Conservation (phyloP, 1,140 invertebrate genomes). For the Drosophila pachea region DNA sequence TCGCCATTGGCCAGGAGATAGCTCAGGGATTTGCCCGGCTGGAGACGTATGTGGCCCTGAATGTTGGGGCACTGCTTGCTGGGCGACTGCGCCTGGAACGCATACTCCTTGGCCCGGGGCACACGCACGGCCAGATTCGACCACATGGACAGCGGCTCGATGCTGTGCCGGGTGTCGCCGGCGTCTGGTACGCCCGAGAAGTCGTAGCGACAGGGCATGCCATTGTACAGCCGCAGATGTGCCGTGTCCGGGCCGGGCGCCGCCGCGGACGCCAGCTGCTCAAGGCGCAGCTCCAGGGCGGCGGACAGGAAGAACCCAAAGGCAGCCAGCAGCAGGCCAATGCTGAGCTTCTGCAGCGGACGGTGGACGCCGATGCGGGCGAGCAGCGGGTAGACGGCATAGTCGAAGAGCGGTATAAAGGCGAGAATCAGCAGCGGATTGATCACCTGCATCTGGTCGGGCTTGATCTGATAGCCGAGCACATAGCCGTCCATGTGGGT, state of each 20-base stretch:
- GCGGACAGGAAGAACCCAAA: conserved; percentile 93
- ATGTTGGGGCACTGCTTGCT: conserved; percentile 44
- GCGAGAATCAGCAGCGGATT: conserved; percentile 92
- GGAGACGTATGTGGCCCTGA: conserved; percentile 35
- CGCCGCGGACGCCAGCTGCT: conserved; percentile 83
- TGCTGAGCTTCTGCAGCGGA: conserved; percentile 87
- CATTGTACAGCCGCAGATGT: conserved; percentile 87
- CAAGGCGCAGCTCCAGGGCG: conserved; percentile 87
- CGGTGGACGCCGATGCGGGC: conserved; percentile 78
- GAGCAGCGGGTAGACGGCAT: conserved; percentile 83
- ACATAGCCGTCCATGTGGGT: conserved; percentile 92
- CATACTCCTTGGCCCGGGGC: conserved; percentile 20
- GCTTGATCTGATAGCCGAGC: conserved; percentile 84
- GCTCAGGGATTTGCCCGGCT: conserved; percentile 78
- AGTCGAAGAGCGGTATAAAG: conserved; percentile 93
- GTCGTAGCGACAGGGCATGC: conserved; percentile 79
- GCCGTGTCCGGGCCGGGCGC: conserved; percentile 79
- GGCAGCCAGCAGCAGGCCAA: conserved; percentile 91
- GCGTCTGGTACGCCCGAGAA: conserved; percentile 32
- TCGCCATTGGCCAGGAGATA: conserved; percentile 65
- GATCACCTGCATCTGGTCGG: conserved; percentile 94
- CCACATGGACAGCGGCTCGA: conserved; percentile 63
- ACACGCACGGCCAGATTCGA: conserved; percentile 39
- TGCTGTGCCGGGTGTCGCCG: neutral
- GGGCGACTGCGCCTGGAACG: conserved; percentile 29